Evolutionary conservation across 2,113 vertebrate species (phyloP).

Genomic region (Phalacrocorax aristotelis): DNA sequence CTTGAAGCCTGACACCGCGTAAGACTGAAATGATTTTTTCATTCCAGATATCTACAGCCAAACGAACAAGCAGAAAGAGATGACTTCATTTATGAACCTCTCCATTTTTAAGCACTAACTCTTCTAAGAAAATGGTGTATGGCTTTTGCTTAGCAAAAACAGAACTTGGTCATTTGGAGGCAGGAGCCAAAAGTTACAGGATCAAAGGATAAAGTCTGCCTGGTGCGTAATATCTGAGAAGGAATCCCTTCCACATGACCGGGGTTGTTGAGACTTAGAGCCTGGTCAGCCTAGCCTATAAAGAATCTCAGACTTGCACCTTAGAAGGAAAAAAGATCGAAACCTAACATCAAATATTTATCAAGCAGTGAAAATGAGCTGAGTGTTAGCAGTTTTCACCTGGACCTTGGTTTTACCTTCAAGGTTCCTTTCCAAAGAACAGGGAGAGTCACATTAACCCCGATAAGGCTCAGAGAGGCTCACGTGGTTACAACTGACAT

Average conservation of each 20-base stretch:
- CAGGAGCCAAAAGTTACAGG: background rate
- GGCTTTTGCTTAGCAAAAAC: background rate
- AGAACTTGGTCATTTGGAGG: background rate
- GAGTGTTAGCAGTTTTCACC: background rate
- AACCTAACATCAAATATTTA: background rate
- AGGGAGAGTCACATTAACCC: background rate
- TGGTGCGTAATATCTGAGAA: background rate
- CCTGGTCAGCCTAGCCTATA: background rate
- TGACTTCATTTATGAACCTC: background rate
- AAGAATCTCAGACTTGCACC: background rate
- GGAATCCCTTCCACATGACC: background rate
- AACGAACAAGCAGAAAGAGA: background rate
- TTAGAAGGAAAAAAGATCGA: background rate
- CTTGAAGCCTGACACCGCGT: background rate
- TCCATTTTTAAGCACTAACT: background rate
- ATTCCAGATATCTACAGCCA: background rate
- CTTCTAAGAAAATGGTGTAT: background rate
- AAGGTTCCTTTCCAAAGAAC: background rate
- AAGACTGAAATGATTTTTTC: background rate
- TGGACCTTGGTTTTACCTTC: background rate
- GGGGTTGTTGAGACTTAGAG: background rate
- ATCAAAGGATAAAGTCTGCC: background rate
- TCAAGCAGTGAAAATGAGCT: background rate
- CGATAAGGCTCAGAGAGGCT: fast-evolving
- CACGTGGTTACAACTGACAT: fast-evolving